Conservation (phyloP, 2,113 vertebrate genomes). For the Piliocolobus tephrosceles region DNA sequence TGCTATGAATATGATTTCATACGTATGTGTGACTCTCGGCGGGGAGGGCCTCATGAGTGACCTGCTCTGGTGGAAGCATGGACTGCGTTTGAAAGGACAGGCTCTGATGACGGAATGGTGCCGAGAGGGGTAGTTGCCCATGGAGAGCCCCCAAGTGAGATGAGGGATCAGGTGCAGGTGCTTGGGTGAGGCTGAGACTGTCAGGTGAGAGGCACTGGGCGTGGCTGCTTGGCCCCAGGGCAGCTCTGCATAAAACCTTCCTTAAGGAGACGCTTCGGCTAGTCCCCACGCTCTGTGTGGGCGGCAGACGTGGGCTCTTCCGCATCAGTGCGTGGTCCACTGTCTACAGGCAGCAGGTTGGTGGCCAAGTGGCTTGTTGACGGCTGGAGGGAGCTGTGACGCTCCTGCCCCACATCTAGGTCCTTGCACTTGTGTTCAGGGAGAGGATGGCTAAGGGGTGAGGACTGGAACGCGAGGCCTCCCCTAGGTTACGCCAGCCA, state of each 20-base stretch:
- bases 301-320: background rate
- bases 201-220: background rate
- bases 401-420: too few species aligned
- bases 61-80: background rate
- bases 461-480: background rate
- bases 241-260: background rate
- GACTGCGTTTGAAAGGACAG: fast-evolving
- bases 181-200: fast-evolving
- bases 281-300: fast-evolving
- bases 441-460: background rate
- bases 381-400: fast-evolving
- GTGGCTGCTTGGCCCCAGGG: background rate
- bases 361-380: background rate
- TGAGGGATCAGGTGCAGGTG: too few species aligned
- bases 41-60: background rate
- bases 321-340: fast-evolving
- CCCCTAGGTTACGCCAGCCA: background rate
- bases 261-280: background rate
- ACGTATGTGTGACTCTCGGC: fast-evolving
- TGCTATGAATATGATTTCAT: background rate
- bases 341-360: background rate
- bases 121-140: fast-evolving
- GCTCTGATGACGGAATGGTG: background rate
- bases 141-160: background rate
- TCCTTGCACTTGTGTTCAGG: fast-evolving